Evolutionary conservation across 2,888 invertebrate genomes (phyloP).

Genomic region (Oscheius sp.): DNA sequence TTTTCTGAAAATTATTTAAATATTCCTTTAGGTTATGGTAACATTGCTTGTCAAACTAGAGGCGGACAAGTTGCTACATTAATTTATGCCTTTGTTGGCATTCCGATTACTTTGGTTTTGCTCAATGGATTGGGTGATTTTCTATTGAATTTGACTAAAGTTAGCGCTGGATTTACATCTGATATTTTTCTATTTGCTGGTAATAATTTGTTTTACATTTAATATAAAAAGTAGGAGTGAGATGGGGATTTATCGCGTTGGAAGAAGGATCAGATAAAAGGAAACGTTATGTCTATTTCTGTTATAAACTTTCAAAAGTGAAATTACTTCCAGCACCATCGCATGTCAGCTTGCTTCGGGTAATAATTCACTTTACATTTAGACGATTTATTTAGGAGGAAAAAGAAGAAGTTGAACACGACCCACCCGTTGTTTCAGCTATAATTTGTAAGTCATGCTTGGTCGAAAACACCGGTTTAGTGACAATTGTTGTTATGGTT

Average conservation of each 20-base stretch:
- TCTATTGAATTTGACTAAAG: conserved; percentile 73
- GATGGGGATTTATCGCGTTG: conserved; percentile 18
- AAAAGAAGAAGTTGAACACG: conserved; percentile 39
- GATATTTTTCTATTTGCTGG: conserved; percentile 44
- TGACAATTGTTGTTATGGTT: conserved; percentile 80
- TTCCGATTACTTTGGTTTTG: conserved; percentile 91
- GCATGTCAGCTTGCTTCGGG: background rate
- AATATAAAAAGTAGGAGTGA: conserved; percentile 20
- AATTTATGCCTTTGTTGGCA: conserved; percentile 87
- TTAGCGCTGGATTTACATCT: conserved; percentile 32
- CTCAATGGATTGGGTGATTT: conserved; percentile 93
- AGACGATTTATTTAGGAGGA: conserved; percentile 15
- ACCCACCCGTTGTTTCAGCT: conserved; percentile 62
- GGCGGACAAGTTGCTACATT: conserved; percentile 88
- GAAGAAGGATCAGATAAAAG: conserved; percentile 29
- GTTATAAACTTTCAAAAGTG: conserved; percentile 6
- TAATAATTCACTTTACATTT: background rate
- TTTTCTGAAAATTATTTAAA: background rate
- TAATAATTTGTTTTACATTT: conserved; percentile 12
- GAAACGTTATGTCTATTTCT: conserved; percentile 10
- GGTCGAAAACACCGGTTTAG: conserved; percentile 77
- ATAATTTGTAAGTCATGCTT: conserved; percentile 35
- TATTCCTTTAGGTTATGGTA: conserved; percentile 87
- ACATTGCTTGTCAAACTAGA: conserved; percentile 87
- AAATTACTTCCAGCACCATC: conserved; percentile 13